Conservation (phyloP, 2,113 vertebrate species). For the Centrocercus urophasianus region DNA sequence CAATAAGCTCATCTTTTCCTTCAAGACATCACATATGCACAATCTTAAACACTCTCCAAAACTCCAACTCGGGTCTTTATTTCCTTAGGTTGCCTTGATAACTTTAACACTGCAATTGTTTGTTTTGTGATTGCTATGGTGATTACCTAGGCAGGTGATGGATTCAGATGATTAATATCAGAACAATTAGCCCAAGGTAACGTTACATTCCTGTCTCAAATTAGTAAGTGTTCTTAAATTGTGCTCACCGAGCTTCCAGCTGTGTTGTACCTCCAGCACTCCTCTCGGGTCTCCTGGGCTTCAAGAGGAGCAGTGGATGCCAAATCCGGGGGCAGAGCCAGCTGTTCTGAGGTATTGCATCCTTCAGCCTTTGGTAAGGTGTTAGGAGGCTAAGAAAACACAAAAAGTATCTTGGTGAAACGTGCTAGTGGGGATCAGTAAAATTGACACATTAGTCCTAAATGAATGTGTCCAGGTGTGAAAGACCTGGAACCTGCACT, state of each 20-base stretch:
- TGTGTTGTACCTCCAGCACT: neutral
- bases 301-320: neutral
- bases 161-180: slow-evolving; percentile 4
- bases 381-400: neutral
- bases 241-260: slow-evolving; percentile 6
- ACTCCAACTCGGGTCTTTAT: neutral
- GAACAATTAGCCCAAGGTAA: slow-evolving; percentile 51
- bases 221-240: neutral
- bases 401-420: neutral
- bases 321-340: neutral
- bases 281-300: slow-evolving; percentile 12
- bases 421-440: neutral
- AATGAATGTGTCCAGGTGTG: neutral
- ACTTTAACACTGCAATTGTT: neutral
- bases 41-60: neutral
- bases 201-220: neutral
- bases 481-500: neutral
- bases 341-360: neutral
- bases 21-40: accelerated
- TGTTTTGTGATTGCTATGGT: slow-evolving; percentile 30
- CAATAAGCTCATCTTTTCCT: neutral
- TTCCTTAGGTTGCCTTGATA: neutral
- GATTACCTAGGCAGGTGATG: slow-evolving; percentile 1
- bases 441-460: neutral
- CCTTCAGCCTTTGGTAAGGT: neutral